Evolutionary conservation across 1,140 invertebrate genomes (phyloP), one percentile per base, ranked within the genome.

Genomic region (Ptiloglossa arizonensis): DNA sequence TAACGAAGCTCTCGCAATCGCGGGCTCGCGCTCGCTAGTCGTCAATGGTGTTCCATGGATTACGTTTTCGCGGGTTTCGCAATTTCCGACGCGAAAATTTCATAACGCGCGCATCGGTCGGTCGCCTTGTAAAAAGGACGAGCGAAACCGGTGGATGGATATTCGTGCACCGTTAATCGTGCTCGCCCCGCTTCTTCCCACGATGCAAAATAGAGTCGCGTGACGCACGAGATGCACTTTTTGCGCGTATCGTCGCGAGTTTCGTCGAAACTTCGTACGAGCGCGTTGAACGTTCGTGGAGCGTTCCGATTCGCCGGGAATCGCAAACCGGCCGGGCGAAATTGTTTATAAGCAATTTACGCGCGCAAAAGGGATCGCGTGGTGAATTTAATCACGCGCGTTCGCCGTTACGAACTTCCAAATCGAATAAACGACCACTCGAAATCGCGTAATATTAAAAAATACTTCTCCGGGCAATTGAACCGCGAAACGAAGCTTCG

Each of bases 1-100:
- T 50, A 66, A 66, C 11, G 44, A 66, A 66, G 8, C 27, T 50
- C 59, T 22, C 50, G 50, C 22, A 52, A 52, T 62, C 19, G 38
- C n/a, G n/a, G n/a, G n/a, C n/a, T n/a, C 32, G 41, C 44, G 17
- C 17, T 32, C 22, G n/a, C 17, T 17, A 50, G 8, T 41, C 32
- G n/a, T 29, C 57, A 5, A 38, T 38, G 17, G 17, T 29, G 29
- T 11, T 4, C 15, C 24, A 13, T 48, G 17, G 22, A 17, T 46
- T 19, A 24, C 27, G 5, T 27, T 64, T 29, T 50, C 15, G 27
- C 44, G 2, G 5, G 19, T 22, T 64, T 57, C 17, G 17, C 2
- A 19, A 32, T 41, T 59, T 27, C 11, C 4, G 35, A 41, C n/a
- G 13, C 3, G 13, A 27, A 27, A 41, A 46, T 64, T 64, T 17